Base-by-base conservation (phyloP, 2,113 vertebrate genomes). In the Dunckerocampus dactyliophorus region DNA sequence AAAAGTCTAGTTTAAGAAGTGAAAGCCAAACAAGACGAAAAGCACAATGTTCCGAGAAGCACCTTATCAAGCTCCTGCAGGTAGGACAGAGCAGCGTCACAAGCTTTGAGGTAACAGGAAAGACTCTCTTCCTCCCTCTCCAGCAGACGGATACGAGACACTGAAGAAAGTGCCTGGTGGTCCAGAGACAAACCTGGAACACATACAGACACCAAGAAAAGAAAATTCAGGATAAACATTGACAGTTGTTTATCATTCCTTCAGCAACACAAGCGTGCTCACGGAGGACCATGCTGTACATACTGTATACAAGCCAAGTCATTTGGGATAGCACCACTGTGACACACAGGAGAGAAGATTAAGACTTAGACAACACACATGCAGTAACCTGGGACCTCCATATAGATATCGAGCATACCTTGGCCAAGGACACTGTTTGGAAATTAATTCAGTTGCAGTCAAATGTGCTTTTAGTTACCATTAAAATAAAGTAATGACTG, bases 21-120 rank as follows among this genome's bases (percentile, higher is more conserved):
- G n/a, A n/a, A n/a, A n/a, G n/a, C n/a, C n/a, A n/a, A n/a, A n/a
- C n/a, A n/a, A n/a, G n/a, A n/a, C n/a, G n/a, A n/a, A n/a, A n/a
- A 34, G 31, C 4, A 34, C 31, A 34, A 34, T 34, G 31, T 34
- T 34, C 4, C 7, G 31, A 34, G 34, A 61, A 4, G 21, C 74
- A 98, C 97, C 94, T 95, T 98, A 56, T 99, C 95, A 42, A 96
- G 83, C 65, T 98, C 95, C 79, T 99, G 97, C 72, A 99, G 84
- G 81, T 92, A 99, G 16, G 95, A 89, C 71, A 95, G 92, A 6
- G 92, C 93, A 8, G 93, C 76, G 54, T 95, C 92, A 63, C 93
- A 95, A 0, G 95, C 94, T 70, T 83, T 92, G 78, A 98, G 92
- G 75, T 94, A 99, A 63, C 95, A 99, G 79, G 91, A 82, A 72